Percentiles rank a stretch among this genome's conserved stretches.
These are phyloP conservation scores for Pteruthius melanotis DNA, from an alignment of 2,113 vertebrate species.

Conservation along the genomic window DNA sequence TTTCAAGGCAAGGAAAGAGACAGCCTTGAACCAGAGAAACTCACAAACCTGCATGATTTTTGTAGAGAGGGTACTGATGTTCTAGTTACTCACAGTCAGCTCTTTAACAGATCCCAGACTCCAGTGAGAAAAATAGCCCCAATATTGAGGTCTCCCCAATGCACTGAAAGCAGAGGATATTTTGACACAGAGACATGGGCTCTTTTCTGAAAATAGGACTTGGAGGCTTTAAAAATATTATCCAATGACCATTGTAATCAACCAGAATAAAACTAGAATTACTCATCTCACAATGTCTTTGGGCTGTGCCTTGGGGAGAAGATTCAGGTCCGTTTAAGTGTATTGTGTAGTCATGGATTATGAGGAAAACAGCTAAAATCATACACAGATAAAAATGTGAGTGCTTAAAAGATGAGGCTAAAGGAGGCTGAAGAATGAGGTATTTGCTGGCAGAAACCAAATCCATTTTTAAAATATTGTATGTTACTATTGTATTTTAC, in stretches of 20 bases:
- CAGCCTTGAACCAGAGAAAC: background rate
- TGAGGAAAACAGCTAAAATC: background rate
- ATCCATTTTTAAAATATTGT: fast-evolving
- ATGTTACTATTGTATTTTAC: background rate
- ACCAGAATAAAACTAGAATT: background rate
- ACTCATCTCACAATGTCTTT: background rate
- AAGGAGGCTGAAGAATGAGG: background rate
- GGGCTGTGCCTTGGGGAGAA: background rate
- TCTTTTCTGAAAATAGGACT: background rate
- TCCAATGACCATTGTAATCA: background rate
- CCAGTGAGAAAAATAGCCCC: background rate
- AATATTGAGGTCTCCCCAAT: fast-evolving
- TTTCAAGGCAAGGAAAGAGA: background rate
- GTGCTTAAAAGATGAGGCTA: background rate
- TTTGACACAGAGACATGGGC: background rate
- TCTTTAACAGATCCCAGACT: background rate
- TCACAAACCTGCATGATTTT: background rate
- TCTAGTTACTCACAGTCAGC: background rate
- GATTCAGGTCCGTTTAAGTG: background rate
- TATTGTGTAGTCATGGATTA: background rate
- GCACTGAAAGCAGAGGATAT: background rate
- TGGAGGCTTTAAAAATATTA: background rate
- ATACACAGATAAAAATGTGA: background rate
- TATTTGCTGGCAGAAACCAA: background rate
- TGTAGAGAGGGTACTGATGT: background rate